These are phyloP conservation scores for Boloria selene DNA, from an alignment of 2,888 invertebrate species.

Conservation along the genomic window DNA sequence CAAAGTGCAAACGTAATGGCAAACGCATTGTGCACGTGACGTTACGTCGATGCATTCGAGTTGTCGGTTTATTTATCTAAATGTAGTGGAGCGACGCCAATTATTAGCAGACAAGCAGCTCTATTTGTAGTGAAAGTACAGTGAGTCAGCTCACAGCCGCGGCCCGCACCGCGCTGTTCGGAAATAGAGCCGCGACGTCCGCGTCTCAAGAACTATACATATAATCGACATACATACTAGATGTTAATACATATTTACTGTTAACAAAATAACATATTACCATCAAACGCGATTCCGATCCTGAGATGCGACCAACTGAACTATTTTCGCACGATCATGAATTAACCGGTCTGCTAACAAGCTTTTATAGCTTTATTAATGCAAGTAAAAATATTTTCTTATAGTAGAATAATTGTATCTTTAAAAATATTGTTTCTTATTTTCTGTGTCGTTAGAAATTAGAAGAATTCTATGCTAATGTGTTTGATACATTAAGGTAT, in stretches of 20 bases:
- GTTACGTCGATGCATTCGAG: slow-evolving; percentile 28
- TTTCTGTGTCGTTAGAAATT: too few species aligned
- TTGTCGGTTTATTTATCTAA: slow-evolving; percentile 42
- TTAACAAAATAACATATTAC: slow-evolving; percentile 10
- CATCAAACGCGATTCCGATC: slow-evolving; percentile 8
- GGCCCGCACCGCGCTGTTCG: slow-evolving; percentile 42
- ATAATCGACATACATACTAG: slow-evolving; percentile 1
- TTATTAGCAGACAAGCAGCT: slow-evolving; percentile 58
- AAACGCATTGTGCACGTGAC: slow-evolving; percentile 34
- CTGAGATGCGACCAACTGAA: background rate
- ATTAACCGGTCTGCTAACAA: background rate
- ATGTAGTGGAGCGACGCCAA: slow-evolving; percentile 55
- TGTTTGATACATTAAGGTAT: too few species aligned
- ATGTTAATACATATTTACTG: slow-evolving; percentile 18
- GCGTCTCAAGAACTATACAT: slow-evolving; percentile 18
- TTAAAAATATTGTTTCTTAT: too few species aligned
- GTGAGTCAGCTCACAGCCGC: slow-evolving; percentile 60
- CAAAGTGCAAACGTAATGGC: slow-evolving; percentile 24
- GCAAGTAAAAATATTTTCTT: too few species aligned
- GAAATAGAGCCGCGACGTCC: slow-evolving; percentile 56
- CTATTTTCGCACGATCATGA: slow-evolving; percentile 7
- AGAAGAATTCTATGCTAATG: too few species aligned
- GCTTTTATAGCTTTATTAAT: too few species aligned
- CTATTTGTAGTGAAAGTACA: slow-evolving; percentile 73
- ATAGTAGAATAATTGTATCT: too few species aligned